Conservation (phyloP, 2,888 invertebrate species). For the Invenusta paracnida region DNA sequence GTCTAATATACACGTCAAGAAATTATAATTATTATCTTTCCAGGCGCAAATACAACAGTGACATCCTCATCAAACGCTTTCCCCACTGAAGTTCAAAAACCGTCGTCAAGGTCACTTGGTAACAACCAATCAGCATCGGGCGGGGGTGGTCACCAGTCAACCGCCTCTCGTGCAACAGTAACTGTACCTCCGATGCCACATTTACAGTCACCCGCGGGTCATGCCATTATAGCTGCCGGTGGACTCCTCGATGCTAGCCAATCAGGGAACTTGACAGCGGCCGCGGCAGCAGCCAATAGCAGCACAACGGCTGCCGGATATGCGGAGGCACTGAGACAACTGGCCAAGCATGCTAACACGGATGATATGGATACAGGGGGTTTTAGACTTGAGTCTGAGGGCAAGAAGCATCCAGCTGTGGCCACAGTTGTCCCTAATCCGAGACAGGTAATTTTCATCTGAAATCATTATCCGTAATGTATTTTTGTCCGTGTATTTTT, state of each 20-base stretch:
- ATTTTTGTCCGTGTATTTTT: no score
- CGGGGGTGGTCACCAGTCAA: not conserved
- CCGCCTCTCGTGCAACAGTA: not conserved
- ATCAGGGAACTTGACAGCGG: not conserved
- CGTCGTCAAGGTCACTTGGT: not conserved
- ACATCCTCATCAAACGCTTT: not conserved
- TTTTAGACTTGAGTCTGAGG: not conserved
- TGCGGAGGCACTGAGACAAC: not conserved
- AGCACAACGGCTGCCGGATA: not conserved
- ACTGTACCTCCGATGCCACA: not conserved
- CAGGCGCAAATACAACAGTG: not conserved
- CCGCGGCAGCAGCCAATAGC: not conserved
- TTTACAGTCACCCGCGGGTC: not conserved
- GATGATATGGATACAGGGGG: not conserved
- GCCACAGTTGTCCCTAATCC: not conserved
- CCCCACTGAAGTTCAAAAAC: not conserved
- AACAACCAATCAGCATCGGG: not conserved
- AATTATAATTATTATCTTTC: no score
- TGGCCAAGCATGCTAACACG: not conserved
- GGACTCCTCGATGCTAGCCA: not conserved
- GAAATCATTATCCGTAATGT: no score
- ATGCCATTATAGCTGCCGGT: not conserved
- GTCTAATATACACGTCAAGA: no score
- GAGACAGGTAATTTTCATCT: not conserved
- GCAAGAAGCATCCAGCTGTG: not conserved